Percentiles rank a stretch among this genome's conserved stretches.
These are phyloP conservation scores for Phrynocephalus forsythii DNA, from an alignment of 2,797 vertebrate species.

Conservation along the genomic window DNA sequence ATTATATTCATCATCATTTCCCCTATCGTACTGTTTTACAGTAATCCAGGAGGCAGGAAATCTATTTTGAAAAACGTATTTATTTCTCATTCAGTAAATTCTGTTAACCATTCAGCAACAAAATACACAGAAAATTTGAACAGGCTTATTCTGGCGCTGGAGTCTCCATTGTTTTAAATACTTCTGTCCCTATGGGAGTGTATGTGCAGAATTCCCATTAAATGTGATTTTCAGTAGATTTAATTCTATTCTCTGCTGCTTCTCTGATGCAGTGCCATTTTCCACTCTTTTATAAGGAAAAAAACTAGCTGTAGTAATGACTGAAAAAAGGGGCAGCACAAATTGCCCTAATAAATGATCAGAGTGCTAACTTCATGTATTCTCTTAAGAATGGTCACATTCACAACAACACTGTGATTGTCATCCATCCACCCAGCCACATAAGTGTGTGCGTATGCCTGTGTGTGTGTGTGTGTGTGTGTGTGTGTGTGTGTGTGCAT, in stretches of 20 bases:
- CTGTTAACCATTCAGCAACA: neutral
- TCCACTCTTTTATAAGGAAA: neutral
- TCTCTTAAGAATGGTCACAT: neutral
- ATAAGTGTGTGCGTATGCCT: too few relatives aligned
- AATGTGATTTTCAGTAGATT: slow-evolving; percentile 17
- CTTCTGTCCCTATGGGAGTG: neutral
- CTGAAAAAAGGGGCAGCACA: neutral
- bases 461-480: too few relatives aligned
- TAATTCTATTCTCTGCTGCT: neutral
- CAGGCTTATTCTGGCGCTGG: neutral
- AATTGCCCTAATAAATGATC: neutral
- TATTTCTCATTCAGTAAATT: slow-evolving; percentile 14
- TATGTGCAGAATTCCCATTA: slow-evolving; percentile 4
- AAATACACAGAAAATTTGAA: neutral
- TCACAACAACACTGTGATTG: neutral
- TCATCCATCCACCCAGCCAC: too few relatives aligned
- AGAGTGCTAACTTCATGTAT: neutral
- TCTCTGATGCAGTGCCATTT: neutral
- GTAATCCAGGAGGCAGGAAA: neutral
- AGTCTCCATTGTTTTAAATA: slow-evolving; percentile 16
- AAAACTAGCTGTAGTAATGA: neutral
- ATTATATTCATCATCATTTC: neutral
- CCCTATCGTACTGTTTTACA: neutral
- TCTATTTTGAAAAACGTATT: neutral
- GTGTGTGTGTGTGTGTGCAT: too few relatives aligned